A percentile compares a stretch with the other conserved stretches of the same genome.
Conservation (phyloP, 2,113 vertebrate genomes). For the Centropus bengalensis region DNA sequence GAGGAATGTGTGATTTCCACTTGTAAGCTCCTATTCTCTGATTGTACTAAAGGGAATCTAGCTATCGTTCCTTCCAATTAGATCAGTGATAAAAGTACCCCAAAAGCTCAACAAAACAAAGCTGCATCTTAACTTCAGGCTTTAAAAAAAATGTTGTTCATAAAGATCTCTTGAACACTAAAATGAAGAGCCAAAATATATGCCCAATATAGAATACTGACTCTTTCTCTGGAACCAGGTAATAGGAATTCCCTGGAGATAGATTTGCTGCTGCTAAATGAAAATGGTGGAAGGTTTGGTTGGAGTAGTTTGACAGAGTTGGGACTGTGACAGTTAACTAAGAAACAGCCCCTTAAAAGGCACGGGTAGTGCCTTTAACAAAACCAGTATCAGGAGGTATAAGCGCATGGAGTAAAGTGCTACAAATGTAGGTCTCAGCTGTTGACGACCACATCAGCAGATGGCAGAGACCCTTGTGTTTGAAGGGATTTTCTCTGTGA, state of each 20-base stretch:
- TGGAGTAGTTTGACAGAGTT: background rate
- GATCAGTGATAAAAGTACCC: background rate
- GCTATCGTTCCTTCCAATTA: background rate
- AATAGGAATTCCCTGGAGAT: background rate
- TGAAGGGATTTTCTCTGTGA: background rate
- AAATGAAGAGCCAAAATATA: background rate
- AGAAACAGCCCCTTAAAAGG: background rate
- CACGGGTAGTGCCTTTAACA: background rate
- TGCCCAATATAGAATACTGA: rapidly evolving
- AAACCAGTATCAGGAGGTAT: background rate
- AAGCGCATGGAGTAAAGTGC: background rate
- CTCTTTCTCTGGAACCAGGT: background rate
- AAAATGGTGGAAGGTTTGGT: background rate
- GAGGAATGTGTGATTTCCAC: background rate
- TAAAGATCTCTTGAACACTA: background rate
- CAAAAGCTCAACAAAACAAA: background rate
- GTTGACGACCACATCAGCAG: background rate
- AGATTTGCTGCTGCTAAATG: background rate
- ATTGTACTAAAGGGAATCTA: background rate
- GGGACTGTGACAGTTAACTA: background rate
- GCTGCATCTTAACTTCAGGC: background rate
- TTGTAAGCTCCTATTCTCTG: background rate
- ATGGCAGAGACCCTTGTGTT: background rate
- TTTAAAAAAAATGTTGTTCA: background rate
- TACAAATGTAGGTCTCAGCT: background rate